Percentiles rank a stretch among this genome's conserved stretches.
phyloP scores from a whole-genome alignment of 2,797 vertebrate genomes.

The Rallus crepitans region DNA sequence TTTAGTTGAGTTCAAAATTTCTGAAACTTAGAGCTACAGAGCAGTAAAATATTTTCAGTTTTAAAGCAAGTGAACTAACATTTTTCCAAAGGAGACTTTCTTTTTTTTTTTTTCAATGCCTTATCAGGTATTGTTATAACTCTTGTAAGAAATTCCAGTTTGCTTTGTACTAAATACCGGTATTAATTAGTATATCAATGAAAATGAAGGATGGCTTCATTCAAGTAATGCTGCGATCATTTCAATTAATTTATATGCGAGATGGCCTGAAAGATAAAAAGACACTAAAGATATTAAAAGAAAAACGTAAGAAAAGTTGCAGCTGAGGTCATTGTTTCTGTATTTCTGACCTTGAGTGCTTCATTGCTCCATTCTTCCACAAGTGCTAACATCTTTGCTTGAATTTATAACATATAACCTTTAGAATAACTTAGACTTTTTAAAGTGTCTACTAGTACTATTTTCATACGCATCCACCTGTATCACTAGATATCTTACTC shows the following conservation, averaged over 20 bases:
- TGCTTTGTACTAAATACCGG: neutral
- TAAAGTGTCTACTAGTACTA: neutral
- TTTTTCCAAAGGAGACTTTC: neutral
- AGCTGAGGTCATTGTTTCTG: neutral
- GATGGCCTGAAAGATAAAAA: neutral
- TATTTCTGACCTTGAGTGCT: conserved; percentile 17
- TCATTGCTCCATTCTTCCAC: neutral
- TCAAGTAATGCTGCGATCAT: neutral
- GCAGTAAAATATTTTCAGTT: neutral
- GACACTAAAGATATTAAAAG: neutral
- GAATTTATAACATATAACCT: neutral
- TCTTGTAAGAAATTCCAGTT: neutral
- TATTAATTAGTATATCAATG: conserved; percentile 1
- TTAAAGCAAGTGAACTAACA: neutral
- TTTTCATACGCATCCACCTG: neutral
- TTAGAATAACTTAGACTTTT: neutral
- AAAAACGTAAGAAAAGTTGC: neutral
- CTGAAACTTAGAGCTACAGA: neutral
- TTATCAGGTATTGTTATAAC: neutral
- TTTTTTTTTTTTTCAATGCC: neutral
- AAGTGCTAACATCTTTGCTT: neutral
- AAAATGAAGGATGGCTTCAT: conserved; percentile 30
- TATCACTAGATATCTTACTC: neutral
- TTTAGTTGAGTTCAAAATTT: neutral
- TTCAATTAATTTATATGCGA: conserved; percentile 14